phyloP scores from a whole-genome alignment of 2,797 vertebrate species.

The Melopsittacus undulatus region DNA sequence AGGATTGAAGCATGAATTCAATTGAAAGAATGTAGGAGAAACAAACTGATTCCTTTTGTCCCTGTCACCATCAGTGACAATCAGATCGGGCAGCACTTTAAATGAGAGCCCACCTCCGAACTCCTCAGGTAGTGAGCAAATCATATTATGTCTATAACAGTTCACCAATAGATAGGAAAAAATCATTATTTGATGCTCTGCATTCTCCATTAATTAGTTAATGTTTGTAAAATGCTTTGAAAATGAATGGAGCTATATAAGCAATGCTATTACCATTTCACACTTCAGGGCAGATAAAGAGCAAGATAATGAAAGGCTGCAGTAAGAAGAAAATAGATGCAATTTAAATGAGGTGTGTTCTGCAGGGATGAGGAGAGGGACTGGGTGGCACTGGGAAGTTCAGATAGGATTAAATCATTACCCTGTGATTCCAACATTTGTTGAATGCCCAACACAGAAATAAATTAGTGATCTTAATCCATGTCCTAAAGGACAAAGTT shows the following conservation, averaged over 20 bases:
- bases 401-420: neutral
- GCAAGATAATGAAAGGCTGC: constrained; percentile 27
- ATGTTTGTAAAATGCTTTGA: constrained; percentile 52
- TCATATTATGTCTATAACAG: constrained; percentile 10
- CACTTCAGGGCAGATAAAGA: constrained; percentile 37
- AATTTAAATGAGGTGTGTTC: constrained; percentile 37
- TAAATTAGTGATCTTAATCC: constrained; percentile 36
- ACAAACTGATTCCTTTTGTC: neutral
- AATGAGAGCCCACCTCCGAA: constrained; percentile 33
- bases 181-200: constrained; percentile 25
- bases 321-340: constrained; percentile 12
- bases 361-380: neutral
- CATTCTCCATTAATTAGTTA: constrained; percentile 57
- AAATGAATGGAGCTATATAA: constrained; percentile 22
- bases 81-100: constrained; percentile 7
- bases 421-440: neutral
- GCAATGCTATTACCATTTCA: constrained; percentile 2
- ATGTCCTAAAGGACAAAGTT: neutral
- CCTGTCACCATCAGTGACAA: neutral
- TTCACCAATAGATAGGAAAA: constrained; percentile 15
- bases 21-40: constrained; percentile 28
- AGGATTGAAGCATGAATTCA: constrained; percentile 12
- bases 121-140: constrained; percentile 22
- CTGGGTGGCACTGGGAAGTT: neutral
- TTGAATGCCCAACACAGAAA: neutral